These are phyloP conservation scores for Harpagoxenus sublaevis DNA, from an alignment of 2,888 invertebrate species.

Conservation along the genomic window DNA sequence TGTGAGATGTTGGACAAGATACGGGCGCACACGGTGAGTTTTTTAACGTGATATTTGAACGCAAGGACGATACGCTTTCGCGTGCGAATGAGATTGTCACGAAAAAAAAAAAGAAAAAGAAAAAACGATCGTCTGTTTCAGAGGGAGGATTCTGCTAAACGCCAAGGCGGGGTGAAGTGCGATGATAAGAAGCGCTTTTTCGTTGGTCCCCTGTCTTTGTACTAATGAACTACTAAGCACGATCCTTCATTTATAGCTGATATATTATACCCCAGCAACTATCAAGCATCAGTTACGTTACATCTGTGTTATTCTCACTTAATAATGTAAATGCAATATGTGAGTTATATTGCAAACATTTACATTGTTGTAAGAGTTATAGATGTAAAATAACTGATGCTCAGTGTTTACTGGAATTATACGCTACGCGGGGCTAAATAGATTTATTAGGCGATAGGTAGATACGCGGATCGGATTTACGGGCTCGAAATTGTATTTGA, in stretches of 20 bases:
- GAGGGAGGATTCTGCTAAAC: slow-evolving; percentile 30
- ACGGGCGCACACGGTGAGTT: slow-evolving; percentile 73
- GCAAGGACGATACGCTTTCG: not conserved
- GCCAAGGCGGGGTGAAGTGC: not conserved
- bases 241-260: not conserved
- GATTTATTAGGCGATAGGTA: not conserved
- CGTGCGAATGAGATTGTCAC: not conserved
- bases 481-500: not conserved
- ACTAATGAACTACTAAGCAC: slow-evolving; percentile 13
- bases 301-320: no score
- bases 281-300: no score
- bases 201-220: not conserved
- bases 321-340: no score
- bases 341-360: no score
- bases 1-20: slow-evolving; percentile 86
- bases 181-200: not conserved
- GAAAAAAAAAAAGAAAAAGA: not conserved
- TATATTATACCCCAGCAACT: not conserved
- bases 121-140: slow-evolving; percentile 11
- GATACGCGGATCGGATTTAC: not conserved
- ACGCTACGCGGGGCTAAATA: slow-evolving; percentile 32
- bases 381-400: no score
- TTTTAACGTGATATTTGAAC: slow-evolving; percentile 18
- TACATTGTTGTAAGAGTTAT: no score
- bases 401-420: not conserved